Evolutionary conservation across 2,888 invertebrate species (phyloP).

Genomic region (Cetonia aurata): DNA sequence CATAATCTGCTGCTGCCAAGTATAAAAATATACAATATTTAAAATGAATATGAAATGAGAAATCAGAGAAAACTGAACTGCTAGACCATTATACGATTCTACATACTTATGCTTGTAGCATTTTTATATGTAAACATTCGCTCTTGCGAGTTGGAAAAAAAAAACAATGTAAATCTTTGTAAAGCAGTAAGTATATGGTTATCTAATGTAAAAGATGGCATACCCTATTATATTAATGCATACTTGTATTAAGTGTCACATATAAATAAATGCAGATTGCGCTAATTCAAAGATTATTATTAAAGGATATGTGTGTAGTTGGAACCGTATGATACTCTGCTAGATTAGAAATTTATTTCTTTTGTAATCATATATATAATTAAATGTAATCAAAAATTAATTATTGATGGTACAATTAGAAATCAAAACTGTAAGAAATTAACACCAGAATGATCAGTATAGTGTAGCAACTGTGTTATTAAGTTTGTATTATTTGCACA

Average conservation of each 20-base stretch:
- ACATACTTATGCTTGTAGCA: slow-evolving; percentile 42
- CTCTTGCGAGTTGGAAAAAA: slow-evolving; percentile 48
- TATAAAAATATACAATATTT: slow-evolving; percentile 45
- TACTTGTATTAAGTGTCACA: slow-evolving; percentile 3
- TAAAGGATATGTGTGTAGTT: slow-evolving; percentile 8
- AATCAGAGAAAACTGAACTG: slow-evolving; percentile 27
- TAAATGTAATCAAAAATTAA: slow-evolving; percentile 24
- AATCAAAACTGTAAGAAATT: slow-evolving; percentile 28
- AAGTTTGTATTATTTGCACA: too few relatives aligned
- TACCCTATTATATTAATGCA: slow-evolving; percentile 19
- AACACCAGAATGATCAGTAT: slow-evolving; percentile 15
- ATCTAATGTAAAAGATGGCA: slow-evolving; percentile 46
- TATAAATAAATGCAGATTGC: slow-evolving; percentile 24
- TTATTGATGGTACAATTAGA: slow-evolving; percentile 26
- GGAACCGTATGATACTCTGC: too few relatives aligned
- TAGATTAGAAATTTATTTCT: too few relatives aligned
- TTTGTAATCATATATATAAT: slow-evolving; percentile 1
- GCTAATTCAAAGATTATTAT: slow-evolving; percentile 23
- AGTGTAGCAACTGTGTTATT: too few relatives aligned
- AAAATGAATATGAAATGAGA: slow-evolving; percentile 32
- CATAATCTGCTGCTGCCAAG: slow-evolving; percentile 55
- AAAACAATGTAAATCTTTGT: slow-evolving; percentile 51
- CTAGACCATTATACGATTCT: slow-evolving; percentile 20
- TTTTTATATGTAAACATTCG: slow-evolving; percentile 43
- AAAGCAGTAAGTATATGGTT: slow-evolving; percentile 50